Evolutionary conservation across 2,888 invertebrate genomes (phyloP), one percentile per base, ranked within the genome.

Genomic region (Latrodectus hesperus): DNA sequence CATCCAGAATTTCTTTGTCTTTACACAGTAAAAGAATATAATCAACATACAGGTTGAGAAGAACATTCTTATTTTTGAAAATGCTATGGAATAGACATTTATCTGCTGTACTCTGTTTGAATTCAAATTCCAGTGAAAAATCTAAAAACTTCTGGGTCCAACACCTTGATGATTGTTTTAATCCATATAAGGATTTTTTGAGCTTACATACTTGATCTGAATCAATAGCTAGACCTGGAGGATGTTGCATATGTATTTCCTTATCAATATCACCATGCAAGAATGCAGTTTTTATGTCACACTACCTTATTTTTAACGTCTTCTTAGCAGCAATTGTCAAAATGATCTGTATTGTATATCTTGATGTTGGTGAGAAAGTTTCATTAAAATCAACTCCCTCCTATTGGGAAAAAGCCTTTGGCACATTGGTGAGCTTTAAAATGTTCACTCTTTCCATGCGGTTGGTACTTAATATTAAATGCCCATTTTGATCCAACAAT

Each of bases 151-250:
- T 60, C 6, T 60, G 12, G 0, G 6, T 60, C 10, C 9, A 60
- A 60, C 60, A 60, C 16, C 60, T 60, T 60, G 60, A 55, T 55
- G 55, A 60, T 60, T 60, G 60, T 60, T 60, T n/a, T 60, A 60
- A 60, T 16, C 60, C 16, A 11, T 60, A 55, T 55, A 60, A 10
- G 10, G 11, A 60, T 60, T 60, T 60, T 60, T 11, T 60, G 12
- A 60, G n/a, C 60, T 11, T 11, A 60, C 6, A 60, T 60, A 60
- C 60, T 60, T 10, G n/a, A 12, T 60, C 10, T 60, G 60, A 12
- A 60, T 11, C 60, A 60, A 55, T 16, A 55, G 6, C 55, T 55
- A 55, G n/a, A 60, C 60, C 12, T 10, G 60, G 10, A 11, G 60
- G 11, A 60, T 0, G 60, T 60, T 10, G 55, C 55, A 14, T 5